Conservation (phyloP, 2,797 vertebrate species). For the Pterois miles region DNA sequence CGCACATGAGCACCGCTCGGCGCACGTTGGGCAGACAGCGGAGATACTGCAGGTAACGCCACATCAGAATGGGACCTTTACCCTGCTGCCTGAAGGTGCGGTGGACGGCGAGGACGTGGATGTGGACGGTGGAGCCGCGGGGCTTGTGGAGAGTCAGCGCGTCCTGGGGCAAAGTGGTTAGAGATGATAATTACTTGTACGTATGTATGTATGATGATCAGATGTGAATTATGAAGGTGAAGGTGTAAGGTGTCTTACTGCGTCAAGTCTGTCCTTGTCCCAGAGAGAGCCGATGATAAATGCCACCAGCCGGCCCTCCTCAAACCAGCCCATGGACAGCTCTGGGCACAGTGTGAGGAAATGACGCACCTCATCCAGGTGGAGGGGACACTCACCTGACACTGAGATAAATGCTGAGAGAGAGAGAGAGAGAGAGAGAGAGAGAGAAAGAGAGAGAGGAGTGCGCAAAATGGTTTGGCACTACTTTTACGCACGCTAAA, state of each 20-base stretch:
- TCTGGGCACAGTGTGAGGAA: constrained; percentile 95
- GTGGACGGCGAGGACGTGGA: constrained; percentile 93
- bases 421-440: not conserved
- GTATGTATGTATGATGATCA: not conserved
- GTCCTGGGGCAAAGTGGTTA: constrained; percentile 73
- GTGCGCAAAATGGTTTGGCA: constrained; percentile 29
- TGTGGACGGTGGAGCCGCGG: constrained; percentile 87
- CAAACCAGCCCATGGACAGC: constrained; percentile 96
- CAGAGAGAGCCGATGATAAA: constrained; percentile 96
- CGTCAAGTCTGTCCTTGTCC: constrained; percentile 91
- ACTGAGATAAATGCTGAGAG: constrained; percentile 91
- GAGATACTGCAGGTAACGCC: constrained; percentile 93
- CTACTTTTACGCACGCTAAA: constrained; percentile 36
- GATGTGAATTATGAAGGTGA: too few species aligned
- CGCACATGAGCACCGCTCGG: constrained; percentile 90
- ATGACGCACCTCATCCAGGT: constrained; percentile 91
- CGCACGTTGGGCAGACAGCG: constrained; percentile 87
- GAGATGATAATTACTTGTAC: not conserved
- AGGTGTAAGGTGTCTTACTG: constrained; percentile 77
- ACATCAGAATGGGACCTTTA: constrained; percentile 92
- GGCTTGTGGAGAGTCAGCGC: constrained; percentile 91
- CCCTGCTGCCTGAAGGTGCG: constrained; percentile 92
- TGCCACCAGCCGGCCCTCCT: constrained; percentile 92
- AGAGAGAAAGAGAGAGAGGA: not conserved
- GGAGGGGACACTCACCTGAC: constrained; percentile 91